Base-by-base conservation (phyloP, 2,797 vertebrate genomes). In the Galago senegalensis region DNA sequence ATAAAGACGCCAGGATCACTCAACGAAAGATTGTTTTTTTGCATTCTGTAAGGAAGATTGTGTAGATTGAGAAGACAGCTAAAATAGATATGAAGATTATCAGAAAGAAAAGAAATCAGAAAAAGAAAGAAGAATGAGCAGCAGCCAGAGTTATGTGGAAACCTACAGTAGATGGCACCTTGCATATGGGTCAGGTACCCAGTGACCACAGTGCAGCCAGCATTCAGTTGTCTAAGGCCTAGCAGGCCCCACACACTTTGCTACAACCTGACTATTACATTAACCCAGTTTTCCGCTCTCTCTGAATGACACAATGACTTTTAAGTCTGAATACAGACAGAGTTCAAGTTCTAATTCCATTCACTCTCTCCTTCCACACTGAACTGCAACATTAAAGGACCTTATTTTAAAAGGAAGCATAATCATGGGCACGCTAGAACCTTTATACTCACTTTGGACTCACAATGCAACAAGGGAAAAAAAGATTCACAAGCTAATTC, bases 401-500 rank as follows among this genome's bases (percentile, higher is more conserved):
- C 84, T 76, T 63, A 77, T 67, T 84, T 95, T 58, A 79, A 88
- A 92, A 86, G 70, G 12, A 86, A 85, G 34, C 40, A 95, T 49
- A 91, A 94, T 61, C 5, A 84, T 6, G 7, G 34, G 82, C 40
- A 46, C 65, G 60, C 9, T 49, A 75, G 23, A 76, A 63, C 11
- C 25, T 69, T 70, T 67, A 85, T 12, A 69, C 40, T 16, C 61
- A 83, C 76, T 40, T 5, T n/a, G n/a, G 40, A 10, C 20, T 87
- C 84, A 91, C n/a, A 80, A 93, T 89, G 18, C 34, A 96, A 85
- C 12, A 93, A 85, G 92, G 25, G 60, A 72, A 70, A 82, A 53
- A 89, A 58, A 40, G 5, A 27, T 65, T 97, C 46, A 75, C 16
- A 67, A 86, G 85, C 46, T 85, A 82, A 70, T 73, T 93, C n/a